A percentile compares a stretch with the other conserved stretches of the same genome.
These are phyloP conservation scores for Volucella bombylans DNA, from an alignment of 2,888 invertebrate genomes.

Conservation along the genomic window DNA sequence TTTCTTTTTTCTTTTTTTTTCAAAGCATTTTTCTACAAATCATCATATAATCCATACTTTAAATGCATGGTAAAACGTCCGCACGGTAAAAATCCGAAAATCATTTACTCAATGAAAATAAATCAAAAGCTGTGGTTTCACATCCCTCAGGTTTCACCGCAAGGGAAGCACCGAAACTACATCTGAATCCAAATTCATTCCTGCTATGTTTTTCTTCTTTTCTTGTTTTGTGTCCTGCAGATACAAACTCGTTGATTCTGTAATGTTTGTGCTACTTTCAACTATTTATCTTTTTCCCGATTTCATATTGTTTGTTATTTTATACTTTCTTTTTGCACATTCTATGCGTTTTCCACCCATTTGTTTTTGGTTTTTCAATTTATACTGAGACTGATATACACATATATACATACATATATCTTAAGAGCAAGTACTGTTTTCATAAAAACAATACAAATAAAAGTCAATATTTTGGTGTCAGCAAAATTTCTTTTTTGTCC, in stretches of 20 bases:
- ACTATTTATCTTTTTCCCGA: slow-evolving; percentile 66
- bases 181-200: background rate
- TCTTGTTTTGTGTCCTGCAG: slow-evolving; percentile 18
- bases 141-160: slow-evolving; percentile 40
- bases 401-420: too few species aligned
- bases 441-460: too few species aligned
- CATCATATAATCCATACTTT: background rate
- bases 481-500: too few species aligned
- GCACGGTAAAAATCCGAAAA: background rate
- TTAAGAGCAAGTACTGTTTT: too few species aligned
- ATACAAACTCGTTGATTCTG: slow-evolving; percentile 20
- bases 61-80: too few species aligned
- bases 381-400: too few species aligned
- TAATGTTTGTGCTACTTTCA: slow-evolving; percentile 37
- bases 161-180: background rate
- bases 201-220: slow-evolving; percentile 14
- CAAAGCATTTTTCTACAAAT: background rate
- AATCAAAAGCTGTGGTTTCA: slow-evolving; percentile 50
- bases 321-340: slow-evolving; percentile 1
- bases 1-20: background rate
- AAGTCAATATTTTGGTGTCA: too few species aligned
- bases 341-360: background rate
- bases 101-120: slow-evolving; percentile 30
- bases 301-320: slow-evolving; percentile 37
- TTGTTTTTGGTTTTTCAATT: background rate